Evolutionary conservation across 2,113 vertebrate genomes (phyloP).

Genomic region (Hirundichthys speculiger): DNA sequence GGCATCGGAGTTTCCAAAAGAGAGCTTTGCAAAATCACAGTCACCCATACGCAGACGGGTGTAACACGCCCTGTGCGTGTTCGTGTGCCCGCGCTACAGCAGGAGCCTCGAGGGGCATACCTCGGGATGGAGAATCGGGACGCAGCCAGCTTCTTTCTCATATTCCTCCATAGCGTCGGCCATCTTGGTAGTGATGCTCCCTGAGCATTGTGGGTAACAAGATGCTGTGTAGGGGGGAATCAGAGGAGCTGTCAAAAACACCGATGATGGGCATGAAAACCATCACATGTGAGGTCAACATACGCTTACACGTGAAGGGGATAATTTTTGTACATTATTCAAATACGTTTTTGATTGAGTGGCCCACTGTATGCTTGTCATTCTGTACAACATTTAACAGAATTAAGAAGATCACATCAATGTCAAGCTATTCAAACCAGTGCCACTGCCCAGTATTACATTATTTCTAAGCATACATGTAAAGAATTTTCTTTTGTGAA

Average conservation of each 20-base stretch:
- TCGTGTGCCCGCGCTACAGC: background rate
- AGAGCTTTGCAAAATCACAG: conserved; percentile 2
- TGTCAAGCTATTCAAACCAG: no score
- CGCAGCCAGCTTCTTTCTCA: conserved; percentile 93
- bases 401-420: no score
- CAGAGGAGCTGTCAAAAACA: conserved; percentile 41
- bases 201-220: conserved; percentile 89
- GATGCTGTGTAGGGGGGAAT: conserved; percentile 36
- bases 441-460: no score
- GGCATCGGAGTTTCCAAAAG: conserved; percentile 40
- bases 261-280: conserved; percentile 3
- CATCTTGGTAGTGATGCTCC: conserved; percentile 92
- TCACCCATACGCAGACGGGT: accelerated
- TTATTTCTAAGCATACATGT: no score
- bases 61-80: background rate
- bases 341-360: no score
- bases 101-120: conserved; percentile 67
- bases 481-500: no score
- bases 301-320: background rate
- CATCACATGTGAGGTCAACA: background rate
- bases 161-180: conserved; percentile 94
- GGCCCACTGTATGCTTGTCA: no score
- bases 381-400: no score
- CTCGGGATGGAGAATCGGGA: conserved; percentile 95
- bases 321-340: no score